Conservation (phyloP, 2,113 vertebrate species). For the Hyla sarda region DNA sequence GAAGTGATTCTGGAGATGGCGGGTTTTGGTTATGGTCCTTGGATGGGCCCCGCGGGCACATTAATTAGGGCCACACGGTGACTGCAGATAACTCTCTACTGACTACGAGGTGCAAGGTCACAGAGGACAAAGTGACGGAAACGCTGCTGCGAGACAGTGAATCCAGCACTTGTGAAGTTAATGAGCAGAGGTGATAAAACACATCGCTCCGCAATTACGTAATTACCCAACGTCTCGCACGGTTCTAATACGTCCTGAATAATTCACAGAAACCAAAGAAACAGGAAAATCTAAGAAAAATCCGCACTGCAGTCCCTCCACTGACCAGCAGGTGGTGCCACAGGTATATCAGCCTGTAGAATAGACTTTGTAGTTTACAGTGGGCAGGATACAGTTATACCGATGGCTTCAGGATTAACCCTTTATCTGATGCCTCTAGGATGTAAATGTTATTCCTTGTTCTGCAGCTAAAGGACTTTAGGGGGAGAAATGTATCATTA, state of each 20-base stretch:
- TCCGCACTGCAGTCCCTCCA: not conserved
- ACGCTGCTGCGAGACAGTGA: not conserved
- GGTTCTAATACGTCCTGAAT: not conserved
- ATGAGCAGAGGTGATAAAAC: not conserved
- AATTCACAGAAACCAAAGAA: not conserved
- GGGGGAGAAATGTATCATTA: too few relatives aligned
- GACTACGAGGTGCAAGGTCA: slow-evolving; percentile 16
- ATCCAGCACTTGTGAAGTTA: not conserved
- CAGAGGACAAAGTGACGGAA: not conserved
- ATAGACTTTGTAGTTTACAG: not conserved
- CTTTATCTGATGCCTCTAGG: too few relatives aligned
- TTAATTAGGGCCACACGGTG: not conserved
- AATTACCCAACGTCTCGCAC: not conserved
- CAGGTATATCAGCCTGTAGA: not conserved
- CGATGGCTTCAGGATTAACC: too few relatives aligned
- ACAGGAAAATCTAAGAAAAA: not conserved
- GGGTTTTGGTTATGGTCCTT: not conserved
- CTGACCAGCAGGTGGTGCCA: not conserved
- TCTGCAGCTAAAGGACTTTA: too few relatives aligned
- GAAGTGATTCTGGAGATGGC: slow-evolving; percentile 1
- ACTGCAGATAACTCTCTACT: slow-evolving; percentile 12
- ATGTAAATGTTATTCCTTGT: too few relatives aligned
- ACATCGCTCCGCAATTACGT: not conserved
- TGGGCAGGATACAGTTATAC: not conserved
- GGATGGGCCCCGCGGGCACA: not conserved